These are phyloP conservation scores for Tenebrio molitor DNA, from an alignment of 1,140 invertebrate genomes.

Conservation along the genomic window DNA sequence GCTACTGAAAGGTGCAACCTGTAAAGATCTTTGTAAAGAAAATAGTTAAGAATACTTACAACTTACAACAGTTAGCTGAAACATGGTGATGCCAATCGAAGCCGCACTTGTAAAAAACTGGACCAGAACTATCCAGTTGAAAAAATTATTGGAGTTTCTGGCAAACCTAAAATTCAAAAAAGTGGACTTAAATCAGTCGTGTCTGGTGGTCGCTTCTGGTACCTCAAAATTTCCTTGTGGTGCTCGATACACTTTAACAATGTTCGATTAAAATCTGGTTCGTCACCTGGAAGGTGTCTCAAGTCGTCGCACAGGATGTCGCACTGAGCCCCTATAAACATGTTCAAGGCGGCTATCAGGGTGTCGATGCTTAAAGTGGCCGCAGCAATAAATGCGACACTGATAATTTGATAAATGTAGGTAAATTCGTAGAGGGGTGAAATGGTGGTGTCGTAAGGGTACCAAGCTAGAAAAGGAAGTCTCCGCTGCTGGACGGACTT, in stretches of 20 bases:
- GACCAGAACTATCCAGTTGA: not conserved
- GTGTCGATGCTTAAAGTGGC: not conserved
- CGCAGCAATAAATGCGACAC: not conserved
- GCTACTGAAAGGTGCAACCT: not conserved
- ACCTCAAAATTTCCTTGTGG: not conserved
- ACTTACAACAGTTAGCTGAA: not conserved
- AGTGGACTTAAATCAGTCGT: not conserved
- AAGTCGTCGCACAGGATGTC: conserved; percentile 21
- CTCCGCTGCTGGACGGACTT: not conserved
- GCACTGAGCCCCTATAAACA: conserved; percentile 13
- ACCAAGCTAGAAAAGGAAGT: conserved; percentile 2
- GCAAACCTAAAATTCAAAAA: not conserved
- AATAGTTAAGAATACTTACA: not conserved
- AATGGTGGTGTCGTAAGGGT: not conserved
- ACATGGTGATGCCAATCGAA: too few relatives aligned
- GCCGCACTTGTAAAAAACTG: not conserved
- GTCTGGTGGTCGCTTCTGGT: not conserved
- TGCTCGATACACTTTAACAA: not conserved
- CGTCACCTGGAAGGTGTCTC: not conserved
- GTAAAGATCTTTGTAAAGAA: not conserved
- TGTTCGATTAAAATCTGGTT: not conserved
- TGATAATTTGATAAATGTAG: not conserved
- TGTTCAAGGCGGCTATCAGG: conserved; percentile 4
- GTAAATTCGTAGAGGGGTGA: conserved; percentile 1
- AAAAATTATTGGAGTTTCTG: not conserved